Evolutionary conservation across 1,140 invertebrate genomes (phyloP).

Genomic region (Drosophila miranda): DNA sequence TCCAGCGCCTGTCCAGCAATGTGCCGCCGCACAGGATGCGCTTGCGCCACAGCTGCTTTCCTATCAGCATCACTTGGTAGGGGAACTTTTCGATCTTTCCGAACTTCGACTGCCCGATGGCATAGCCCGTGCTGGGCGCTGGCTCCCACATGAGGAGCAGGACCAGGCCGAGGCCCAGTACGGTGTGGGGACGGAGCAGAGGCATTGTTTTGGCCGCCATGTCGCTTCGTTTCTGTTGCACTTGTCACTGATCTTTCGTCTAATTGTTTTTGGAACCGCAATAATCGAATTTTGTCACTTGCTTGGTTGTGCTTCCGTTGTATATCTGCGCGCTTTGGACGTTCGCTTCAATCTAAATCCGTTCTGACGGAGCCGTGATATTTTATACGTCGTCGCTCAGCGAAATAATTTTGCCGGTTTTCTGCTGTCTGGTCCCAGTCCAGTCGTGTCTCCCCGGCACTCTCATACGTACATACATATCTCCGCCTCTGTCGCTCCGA

Average conservation of each 20-base stretch:
- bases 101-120: slow-evolving; percentile 74
- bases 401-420: slow-evolving; percentile 41
- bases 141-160: slow-evolving; percentile 35
- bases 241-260: slow-evolving; percentile 45
- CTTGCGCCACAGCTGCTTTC: slow-evolving; percentile 78
- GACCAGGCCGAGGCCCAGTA: slow-evolving; percentile 32
- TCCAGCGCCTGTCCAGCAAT: slow-evolving; percentile 87
- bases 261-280: slow-evolving; percentile 40
- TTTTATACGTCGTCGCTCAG: slow-evolving; percentile 70
- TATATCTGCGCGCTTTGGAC: slow-evolving; percentile 68
- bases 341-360: slow-evolving; percentile 77
- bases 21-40: slow-evolving; percentile 88
- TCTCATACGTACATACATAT: background rate
- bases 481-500: background rate
- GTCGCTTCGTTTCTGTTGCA: slow-evolving; percentile 23
- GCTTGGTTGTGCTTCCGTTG: slow-evolving; percentile 2
- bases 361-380: slow-evolving; percentile 77
- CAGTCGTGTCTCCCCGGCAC: slow-evolving; percentile 7
- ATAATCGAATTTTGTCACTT: slow-evolving; percentile 13
- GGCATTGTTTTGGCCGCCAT: slow-evolving; percentile 43
- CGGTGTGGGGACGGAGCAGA: slow-evolving; percentile 13
- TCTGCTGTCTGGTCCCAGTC: slow-evolving; percentile 4
- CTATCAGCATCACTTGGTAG: slow-evolving; percentile 81
- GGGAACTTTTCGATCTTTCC: slow-evolving; percentile 78
- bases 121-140: slow-evolving; percentile 43